Evolutionary conservation across 2,888 invertebrate species (phyloP).

Genomic region (Chymomyza fuscimana): DNA sequence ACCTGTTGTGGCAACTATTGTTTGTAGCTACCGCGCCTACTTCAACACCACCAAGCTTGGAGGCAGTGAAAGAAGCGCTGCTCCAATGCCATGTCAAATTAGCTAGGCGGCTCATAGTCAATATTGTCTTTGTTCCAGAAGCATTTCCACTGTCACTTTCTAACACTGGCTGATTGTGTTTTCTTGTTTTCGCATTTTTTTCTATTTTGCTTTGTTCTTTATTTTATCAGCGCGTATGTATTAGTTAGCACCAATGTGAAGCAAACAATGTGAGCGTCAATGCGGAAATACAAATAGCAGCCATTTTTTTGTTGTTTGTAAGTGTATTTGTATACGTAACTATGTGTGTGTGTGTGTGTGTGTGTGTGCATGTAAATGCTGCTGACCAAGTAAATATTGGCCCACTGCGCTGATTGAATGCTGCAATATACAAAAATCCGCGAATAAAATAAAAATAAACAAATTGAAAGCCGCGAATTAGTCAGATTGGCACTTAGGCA

Average conservation of each 20-base stretch:
- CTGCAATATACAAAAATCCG: neutral
- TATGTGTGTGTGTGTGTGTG: neutral
- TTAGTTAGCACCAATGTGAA: neutral
- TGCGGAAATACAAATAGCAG: neutral
- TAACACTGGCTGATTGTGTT: neutral
- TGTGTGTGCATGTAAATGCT: neutral
- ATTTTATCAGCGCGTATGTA: neutral
- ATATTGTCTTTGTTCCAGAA: constrained; percentile 9
- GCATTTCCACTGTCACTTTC: constrained; percentile 2
- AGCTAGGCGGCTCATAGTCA: constrained; percentile 34
- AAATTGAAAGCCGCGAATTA: constrained; percentile 1
- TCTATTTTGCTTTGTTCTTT: neutral
- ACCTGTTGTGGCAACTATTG: constrained; percentile 39
- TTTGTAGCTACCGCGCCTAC: neutral
- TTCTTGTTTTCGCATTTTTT: neutral
- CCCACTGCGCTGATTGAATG: neutral
- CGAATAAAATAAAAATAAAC: neutral
- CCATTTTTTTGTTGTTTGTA: neutral
- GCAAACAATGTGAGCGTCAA: neutral
- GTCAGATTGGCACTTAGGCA: neutral
- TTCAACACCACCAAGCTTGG: neutral
- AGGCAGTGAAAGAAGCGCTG: neutral
- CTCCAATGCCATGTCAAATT: constrained; percentile 40
- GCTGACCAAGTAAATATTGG: neutral
- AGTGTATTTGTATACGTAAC: neutral